phyloP scores from a whole-genome alignment of 2,797 vertebrate species.

The Chloroceryle amazona region DNA sequence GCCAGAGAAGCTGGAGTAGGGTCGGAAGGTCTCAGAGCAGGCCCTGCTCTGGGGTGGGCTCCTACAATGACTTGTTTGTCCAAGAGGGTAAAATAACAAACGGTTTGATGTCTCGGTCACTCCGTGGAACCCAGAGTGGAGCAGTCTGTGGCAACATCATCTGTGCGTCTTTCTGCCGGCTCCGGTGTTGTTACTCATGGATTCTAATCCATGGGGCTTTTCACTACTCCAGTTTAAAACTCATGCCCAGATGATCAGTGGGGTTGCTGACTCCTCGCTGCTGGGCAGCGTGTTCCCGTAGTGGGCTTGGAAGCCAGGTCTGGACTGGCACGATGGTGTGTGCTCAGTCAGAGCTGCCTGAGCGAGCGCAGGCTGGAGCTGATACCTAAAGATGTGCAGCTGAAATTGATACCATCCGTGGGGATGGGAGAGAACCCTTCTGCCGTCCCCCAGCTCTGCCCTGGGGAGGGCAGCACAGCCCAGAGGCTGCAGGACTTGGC shows the following conservation, averaged over 20 bases:
- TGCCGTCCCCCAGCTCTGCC: accelerated
- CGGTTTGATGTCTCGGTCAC: neutral
- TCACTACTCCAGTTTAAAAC: neutral
- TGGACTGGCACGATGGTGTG: accelerated
- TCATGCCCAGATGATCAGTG: neutral
- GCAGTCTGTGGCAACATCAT: neutral
- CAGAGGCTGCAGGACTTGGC: neutral
- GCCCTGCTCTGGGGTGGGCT: neutral
- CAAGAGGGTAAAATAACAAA: neutral
- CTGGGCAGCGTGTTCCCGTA: neutral
- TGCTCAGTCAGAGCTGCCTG: neutral
- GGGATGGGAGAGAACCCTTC: neutral
- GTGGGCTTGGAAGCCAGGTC: neutral
- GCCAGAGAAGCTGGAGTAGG: neutral
- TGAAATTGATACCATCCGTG: neutral
- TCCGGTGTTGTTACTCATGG: neutral
- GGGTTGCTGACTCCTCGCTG: neutral
- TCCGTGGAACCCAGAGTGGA: neutral
- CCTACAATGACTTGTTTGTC: neutral
- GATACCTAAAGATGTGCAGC: neutral
- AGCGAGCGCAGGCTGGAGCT: accelerated
- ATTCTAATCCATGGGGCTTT: accelerated
- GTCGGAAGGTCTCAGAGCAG: neutral
- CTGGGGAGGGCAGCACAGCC: accelerated
- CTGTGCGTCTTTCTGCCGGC: neutral